Evolutionary conservation across 2,113 vertebrate genomes (phyloP).

Genomic region (Empidonax alnorum): DNA sequence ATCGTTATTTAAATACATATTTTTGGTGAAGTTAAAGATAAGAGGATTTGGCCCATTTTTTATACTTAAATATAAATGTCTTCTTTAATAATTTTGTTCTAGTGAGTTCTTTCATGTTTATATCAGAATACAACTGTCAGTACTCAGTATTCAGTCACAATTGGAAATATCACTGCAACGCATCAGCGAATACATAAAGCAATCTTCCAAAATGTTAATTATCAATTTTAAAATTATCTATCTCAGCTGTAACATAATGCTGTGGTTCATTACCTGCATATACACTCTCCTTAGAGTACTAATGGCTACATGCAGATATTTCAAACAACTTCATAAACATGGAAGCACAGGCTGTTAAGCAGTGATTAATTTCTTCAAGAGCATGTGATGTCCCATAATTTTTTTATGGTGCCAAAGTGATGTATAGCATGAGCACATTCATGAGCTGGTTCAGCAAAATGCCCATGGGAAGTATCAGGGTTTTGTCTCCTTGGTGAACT

Average conservation of each 20-base stretch:
- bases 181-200: neutral
- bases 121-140: neutral
- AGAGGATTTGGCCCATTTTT: neutral
- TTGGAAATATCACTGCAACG: neutral
- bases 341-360: slow-evolving; percentile 69
- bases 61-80: neutral
- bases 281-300: slow-evolving; percentile 22
- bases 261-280: slow-evolving; percentile 67
- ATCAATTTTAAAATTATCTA: slow-evolving; percentile 49
- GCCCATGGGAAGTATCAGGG: slow-evolving; percentile 26
- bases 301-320: slow-evolving; percentile 66
- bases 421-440: slow-evolving; percentile 49
- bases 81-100: neutral
- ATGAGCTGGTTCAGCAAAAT: slow-evolving; percentile 72
- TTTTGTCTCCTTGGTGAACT: slow-evolving; percentile 24
- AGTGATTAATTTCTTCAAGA: slow-evolving; percentile 78
- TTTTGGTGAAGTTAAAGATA: neutral
- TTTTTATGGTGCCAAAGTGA: slow-evolving; percentile 74
- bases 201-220: slow-evolving; percentile 65
- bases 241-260: slow-evolving; percentile 34
- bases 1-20: neutral
- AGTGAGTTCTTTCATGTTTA: neutral
- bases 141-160: neutral
- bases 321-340: slow-evolving; percentile 74
- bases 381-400: slow-evolving; percentile 62